phyloP scores from a whole-genome alignment of 2,113 vertebrate species.

The Petrocephalus microphthalmus region DNA sequence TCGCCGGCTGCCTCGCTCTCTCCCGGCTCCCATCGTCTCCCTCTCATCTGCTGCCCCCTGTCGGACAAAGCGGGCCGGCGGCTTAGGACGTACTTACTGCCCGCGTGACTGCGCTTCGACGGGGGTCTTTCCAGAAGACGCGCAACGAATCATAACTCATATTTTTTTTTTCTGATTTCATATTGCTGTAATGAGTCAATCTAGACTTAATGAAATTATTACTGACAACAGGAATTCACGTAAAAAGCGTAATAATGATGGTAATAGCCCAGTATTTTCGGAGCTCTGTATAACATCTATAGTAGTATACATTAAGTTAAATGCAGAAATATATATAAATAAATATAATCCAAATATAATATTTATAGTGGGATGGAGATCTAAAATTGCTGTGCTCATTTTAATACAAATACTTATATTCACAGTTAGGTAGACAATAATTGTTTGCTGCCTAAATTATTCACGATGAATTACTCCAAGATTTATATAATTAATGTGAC shows the following conservation, averaged over 20 bases:
- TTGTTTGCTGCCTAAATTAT: not conserved
- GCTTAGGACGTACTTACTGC: no score
- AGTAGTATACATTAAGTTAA: not conserved
- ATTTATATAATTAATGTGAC: not conserved
- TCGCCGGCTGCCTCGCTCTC: constrained; percentile 9
- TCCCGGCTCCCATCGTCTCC: constrained; percentile 17
- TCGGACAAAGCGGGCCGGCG: constrained; percentile 25
- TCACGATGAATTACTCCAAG: not conserved
- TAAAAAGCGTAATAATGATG: not conserved
- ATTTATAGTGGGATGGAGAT: not conserved
- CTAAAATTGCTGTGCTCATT: not conserved
- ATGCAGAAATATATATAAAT: not conserved
- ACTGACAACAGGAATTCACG: not conserved
- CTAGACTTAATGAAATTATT: not conserved
- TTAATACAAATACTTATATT: not conserved
- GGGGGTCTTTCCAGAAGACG: not conserved
- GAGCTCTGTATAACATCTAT: not conserved
- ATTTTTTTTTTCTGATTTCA: not conserved
- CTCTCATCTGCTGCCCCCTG: constrained; percentile 46
- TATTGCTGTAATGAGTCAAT: not conserved
- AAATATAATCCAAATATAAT: no score
- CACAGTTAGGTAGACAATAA: not conserved
- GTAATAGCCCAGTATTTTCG: not conserved
- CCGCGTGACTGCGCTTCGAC: not conserved
- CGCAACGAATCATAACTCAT: not conserved